Percentiles rank a stretch among this genome's conserved stretches.
These are phyloP conservation scores for Antheraea yamamai DNA, from an alignment of 2,888 invertebrate genomes.

Conservation along the genomic window DNA sequence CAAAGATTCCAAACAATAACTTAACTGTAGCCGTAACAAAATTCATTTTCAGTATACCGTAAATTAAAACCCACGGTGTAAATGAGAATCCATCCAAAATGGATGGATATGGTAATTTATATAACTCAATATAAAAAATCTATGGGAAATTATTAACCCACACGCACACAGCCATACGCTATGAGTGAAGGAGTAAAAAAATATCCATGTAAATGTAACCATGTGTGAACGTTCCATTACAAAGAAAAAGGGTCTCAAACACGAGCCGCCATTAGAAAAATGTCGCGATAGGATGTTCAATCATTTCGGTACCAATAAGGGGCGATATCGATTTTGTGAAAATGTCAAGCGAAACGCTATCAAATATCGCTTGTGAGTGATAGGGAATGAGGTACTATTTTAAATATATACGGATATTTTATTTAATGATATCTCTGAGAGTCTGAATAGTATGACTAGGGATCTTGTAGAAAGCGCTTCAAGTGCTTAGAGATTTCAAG, in stretches of 20 bases:
- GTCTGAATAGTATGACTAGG: neutral
- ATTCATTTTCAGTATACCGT: neutral
- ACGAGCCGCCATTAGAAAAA: constrained; percentile 80
- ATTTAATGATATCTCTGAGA: neutral
- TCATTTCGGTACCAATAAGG: constrained; percentile 82
- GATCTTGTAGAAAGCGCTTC: neutral
- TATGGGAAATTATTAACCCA: neutral
- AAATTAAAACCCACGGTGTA: neutral
- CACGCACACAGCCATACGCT: neutral
- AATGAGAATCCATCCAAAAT: neutral
- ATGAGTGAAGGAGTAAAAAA: neutral
- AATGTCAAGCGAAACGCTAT: constrained; percentile 72
- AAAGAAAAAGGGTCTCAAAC: constrained; percentile 78
- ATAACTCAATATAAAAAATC: neutral
- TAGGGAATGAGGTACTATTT: constrained; percentile 11
- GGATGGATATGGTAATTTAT: neutral
- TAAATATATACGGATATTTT: constrained; percentile 7
- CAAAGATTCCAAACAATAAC: neutral
- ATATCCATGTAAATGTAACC: constrained; percentile 23
- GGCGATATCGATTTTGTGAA: constrained; percentile 79
- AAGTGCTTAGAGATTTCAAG: neutral
- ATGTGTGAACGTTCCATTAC: constrained; percentile 58
- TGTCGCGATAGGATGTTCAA: constrained; percentile 82
- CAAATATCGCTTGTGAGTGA: constrained; percentile 51
- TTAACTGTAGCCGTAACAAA: neutral